phyloP scores from a whole-genome alignment of 2,888 invertebrate species.

The Melikaiella ostensackeni region DNA sequence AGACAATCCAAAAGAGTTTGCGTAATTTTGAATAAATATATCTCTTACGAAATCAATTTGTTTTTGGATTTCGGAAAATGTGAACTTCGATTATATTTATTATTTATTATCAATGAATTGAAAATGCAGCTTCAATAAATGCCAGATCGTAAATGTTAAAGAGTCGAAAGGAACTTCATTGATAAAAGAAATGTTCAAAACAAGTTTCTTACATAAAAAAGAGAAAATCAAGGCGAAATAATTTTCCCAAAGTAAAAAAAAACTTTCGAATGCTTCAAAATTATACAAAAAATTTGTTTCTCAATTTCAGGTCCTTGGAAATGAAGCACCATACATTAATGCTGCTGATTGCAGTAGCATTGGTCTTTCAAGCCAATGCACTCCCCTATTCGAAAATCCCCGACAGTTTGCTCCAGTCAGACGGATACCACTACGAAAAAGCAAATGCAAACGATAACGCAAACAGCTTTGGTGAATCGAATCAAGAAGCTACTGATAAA shows the following conservation, averaged over 20 bases:
- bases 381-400: constrained; percentile 58
- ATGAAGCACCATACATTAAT: constrained; percentile 60
- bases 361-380: constrained; percentile 53
- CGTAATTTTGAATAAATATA: background rate
- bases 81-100: background rate
- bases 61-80: background rate
- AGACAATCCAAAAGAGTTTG: background rate
- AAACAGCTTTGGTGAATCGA: constrained; percentile 53
- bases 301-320: constrained; percentile 53
- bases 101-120: background rate
- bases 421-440: constrained; percentile 56
- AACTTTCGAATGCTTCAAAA: background rate
- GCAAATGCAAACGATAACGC: constrained; percentile 53
- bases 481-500: constrained; percentile 49
- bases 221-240: background rate
- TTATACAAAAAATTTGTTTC: constrained; percentile 6
- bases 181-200: background rate
- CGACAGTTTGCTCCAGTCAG: constrained; percentile 46
- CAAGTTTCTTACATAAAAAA: background rate
- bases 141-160: background rate
- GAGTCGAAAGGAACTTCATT: background rate
- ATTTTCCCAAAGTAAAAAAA: background rate
- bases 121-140: background rate
- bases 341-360: constrained; percentile 59
- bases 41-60: background rate